Percentiles rank a stretch among this genome's conserved stretches.
Evolutionary conservation across 2,113 vertebrate species (phyloP).

Genomic region (Psophia crepitans): DNA sequence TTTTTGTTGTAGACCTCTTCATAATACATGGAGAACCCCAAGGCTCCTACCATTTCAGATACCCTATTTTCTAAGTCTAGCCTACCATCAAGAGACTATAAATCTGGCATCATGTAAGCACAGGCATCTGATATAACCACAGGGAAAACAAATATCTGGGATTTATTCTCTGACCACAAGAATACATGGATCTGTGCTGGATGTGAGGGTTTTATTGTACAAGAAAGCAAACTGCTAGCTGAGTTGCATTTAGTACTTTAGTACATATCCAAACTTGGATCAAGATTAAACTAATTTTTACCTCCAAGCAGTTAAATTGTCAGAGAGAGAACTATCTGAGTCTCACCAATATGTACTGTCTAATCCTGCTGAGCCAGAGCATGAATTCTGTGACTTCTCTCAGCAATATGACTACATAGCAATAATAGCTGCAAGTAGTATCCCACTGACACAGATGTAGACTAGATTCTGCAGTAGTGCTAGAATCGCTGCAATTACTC

Average conservation of each 20-base stretch:
- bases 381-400: not conserved
- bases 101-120: not conserved
- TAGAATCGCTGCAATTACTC: not conserved
- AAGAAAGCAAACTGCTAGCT: not conserved
- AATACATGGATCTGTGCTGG: not conserved
- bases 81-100: not conserved
- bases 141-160: not conserved
- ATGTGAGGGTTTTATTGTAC: not conserved
- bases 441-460: not conserved
- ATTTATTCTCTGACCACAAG: not conserved
- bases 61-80: not conserved
- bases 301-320: not conserved
- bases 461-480: not conserved
- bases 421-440: not conserved
- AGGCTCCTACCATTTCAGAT: not conserved
- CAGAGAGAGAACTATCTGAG: not conserved
- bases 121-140: not conserved
- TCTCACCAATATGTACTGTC: not conserved
- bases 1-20: not conserved
- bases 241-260: not conserved
- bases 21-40: not conserved
- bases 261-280: not conserved
- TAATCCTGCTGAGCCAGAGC: not conserved
- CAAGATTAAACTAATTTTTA: not conserved
- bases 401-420: rapidly evolving